Evolutionary conservation across 1,140 invertebrate species (phyloP).

Genomic region (Gryon sp.): DNA sequence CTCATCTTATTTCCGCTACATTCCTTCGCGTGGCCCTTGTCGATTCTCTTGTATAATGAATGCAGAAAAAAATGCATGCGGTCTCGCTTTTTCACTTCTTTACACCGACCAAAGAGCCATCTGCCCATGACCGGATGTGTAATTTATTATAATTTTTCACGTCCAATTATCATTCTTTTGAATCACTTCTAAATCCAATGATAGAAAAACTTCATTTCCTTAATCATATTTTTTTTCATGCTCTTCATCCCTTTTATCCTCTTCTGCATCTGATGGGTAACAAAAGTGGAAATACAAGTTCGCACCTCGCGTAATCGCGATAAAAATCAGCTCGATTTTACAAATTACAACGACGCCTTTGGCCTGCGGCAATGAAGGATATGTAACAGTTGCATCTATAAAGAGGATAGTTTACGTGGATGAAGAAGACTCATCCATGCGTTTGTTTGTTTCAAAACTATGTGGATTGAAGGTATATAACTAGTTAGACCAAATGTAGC

Average conservation of each 20-base stretch:
- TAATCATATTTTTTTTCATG: conserved; percentile 5
- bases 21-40: conserved; percentile 57
- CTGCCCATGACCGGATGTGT: conserved; percentile 37
- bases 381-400: conserved; percentile 49
- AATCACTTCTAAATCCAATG: no score
- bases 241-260: not conserved
- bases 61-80: conserved; percentile 49
- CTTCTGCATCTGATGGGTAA: not conserved
- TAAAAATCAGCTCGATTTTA: conserved; percentile 14
- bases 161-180: not conserved
- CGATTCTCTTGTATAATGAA: conserved; percentile 32
- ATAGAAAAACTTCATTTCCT: conserved; percentile 26
- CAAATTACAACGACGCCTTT: conserved; percentile 37
- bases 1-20: conserved; percentile 58
- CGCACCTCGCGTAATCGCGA: conserved; percentile 3
- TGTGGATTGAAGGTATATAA: conserved; percentile 38
- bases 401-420: conserved; percentile 15
- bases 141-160: conserved; percentile 34
- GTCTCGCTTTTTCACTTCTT: conserved; percentile 30
- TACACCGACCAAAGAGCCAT: conserved; percentile 1
- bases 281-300: conserved; percentile 10
- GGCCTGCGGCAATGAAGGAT: conserved; percentile 16
- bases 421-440: conserved; percentile 67
- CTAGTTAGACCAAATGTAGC: conserved; percentile 71
- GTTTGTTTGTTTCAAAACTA: conserved; percentile 51